Evolutionary conservation across 2,113 vertebrate species (phyloP), one percentile per base, ranked within the genome.

Genomic region (Mobula hypostoma): DNA sequence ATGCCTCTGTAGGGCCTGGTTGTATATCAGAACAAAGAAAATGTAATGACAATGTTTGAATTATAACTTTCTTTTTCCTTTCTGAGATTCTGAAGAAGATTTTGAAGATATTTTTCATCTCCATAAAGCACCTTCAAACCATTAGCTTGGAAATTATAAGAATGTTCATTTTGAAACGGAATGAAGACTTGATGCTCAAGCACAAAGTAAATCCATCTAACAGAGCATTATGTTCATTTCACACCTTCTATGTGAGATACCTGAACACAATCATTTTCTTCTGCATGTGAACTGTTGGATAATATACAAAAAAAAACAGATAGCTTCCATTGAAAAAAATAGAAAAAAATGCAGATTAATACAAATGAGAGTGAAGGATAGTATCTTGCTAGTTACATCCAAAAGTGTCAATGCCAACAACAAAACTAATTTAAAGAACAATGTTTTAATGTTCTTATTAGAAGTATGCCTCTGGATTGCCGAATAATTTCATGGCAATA

Each of bases 281-380:
- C 97, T 97, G 96, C 95, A 94, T 95, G 96, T 82, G 94, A 97
- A 94, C 95, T 96, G 96, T 96, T 97, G 97, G 96, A 96, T 97
- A 95, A 36, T 56, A 70, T 70, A 21, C 36, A 24, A 72, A 56
- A 83, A 14, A 74, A 40, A 68, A 21, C 15, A 91, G 17, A 24
- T 3, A 91, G 32, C 70, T 76, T 36, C 70, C 40, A 8, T 74
- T 72, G n/a, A 72, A 70, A 76, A 74, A 93, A 29, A 36, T 48
- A 56, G 24, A 93, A 93, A 70, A 29, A 48, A 93, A 56, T 70
- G 48, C 56, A 74, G 70, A 93, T 74, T 74, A 93, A 74, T 76
- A 48, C 40, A 48, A 93, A 56, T 29, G 2, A 70, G 66, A 91
- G 32, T 9, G 63, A 72, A 76, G 5, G 40, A 27, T 56, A 29